Base-by-base conservation (phyloP, 2,113 vertebrate species). In the Rutilus rutilus region DNA sequence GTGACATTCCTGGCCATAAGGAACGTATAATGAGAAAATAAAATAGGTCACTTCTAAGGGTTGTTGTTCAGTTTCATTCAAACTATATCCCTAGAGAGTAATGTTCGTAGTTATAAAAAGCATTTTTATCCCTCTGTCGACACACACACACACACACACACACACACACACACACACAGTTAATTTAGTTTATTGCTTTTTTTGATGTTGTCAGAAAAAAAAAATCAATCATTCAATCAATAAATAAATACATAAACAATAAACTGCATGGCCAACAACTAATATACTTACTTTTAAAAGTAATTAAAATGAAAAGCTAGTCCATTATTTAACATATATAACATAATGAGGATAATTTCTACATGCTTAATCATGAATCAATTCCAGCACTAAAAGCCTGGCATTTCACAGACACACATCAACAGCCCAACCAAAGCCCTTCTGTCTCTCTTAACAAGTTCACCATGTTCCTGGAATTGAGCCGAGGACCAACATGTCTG, bases 381-480 rank as follows among this genome's bases (percentile, higher is more conserved):
- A 57, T 47, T 57, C 47, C 15, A 74, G 36, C 64, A 30, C 50
- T 21, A 69, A 73, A 78, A 11, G 14, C 73, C 50, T 60, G 10
- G 12, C 9, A 11, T 42, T 27, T 59, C 62, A 78, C 73, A 88
- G 62, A 33, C 62, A 30, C 30, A 4, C 42, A 78, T 82, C 27
- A 75, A 52, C 59, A 59, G 19, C 47, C 11, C 6, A 7, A 4
- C 52, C 69, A 74, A 71, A 74, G 11, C 71, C 45, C 54, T 57
- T 81, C 59, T 80, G 50, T 86, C 69, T 59, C 42, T 30, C n/a
- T 65, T 78, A 83, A 86, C 62, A 69, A 83, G 78, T 57, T 79
- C 79, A 54, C 36, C 45, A 59, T 45, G 30, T 12, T 42, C 19
- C 73, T 75, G 42, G 7, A 42, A 74, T 65, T 47, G 30, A 54